These are phyloP conservation scores for Syrrhaptes paradoxus DNA, from an alignment of 2,113 vertebrate species.

Conservation along the genomic window DNA sequence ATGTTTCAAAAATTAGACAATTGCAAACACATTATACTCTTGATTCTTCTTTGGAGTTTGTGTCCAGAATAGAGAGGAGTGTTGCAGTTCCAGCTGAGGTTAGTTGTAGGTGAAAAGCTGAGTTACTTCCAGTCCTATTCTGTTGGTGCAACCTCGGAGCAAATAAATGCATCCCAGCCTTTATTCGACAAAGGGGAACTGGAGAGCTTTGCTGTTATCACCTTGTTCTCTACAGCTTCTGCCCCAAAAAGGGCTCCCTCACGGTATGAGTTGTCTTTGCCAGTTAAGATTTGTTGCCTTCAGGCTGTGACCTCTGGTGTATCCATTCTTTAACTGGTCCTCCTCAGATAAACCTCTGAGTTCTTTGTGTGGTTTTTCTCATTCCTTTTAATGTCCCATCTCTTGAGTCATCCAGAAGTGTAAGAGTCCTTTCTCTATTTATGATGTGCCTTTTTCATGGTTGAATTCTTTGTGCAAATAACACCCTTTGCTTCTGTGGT, in stretches of 20 bases:
- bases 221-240: background rate
- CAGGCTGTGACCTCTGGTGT: background rate
- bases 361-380: background rate
- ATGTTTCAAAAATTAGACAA: conserved; percentile 29
- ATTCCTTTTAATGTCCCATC: background rate
- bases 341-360: background rate
- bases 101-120: background rate
- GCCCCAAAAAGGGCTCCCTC: background rate
- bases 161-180: background rate
- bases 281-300: background rate
- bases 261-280: background rate
- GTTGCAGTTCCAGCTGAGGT: conserved; percentile 6
- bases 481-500: background rate
- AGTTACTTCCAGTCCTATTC: background rate
- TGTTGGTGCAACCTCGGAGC: background rate
- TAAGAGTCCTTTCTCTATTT: background rate
- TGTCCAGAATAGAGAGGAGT: background rate
- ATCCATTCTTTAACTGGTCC: background rate
- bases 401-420: background rate
- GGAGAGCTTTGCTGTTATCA: background rate
- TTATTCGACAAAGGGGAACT: background rate
- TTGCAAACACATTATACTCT: background rate
- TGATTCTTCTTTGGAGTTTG: background rate
- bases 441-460: background rate
- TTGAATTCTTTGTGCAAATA: background rate